Evolutionary conservation across 35 echinoderm and acorn worm genomes (phyloP), one percentile per base, ranked within the genome.

Genomic region (Hemicentrotus pulcherrimus): DNA sequence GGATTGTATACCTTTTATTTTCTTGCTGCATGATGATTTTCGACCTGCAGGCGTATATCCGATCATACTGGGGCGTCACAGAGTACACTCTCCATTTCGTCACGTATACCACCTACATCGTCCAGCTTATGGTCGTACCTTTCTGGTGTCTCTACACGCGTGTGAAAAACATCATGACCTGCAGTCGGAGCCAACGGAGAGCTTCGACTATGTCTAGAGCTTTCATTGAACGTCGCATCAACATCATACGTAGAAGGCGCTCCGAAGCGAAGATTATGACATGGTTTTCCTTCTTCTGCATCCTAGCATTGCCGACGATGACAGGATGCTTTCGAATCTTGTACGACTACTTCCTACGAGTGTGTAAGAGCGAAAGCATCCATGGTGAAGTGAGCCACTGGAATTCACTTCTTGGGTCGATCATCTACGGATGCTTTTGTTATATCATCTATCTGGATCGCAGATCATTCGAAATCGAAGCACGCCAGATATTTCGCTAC

Each of bases 361-460:
- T 41, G 7, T 90, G 88, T 90, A 47, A 85, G 22, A 50, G 9
- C 32, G 33, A 3, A 0, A 47, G 46, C 22, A 6, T 31, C 60
- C 92, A 96, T 35, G 92, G 55, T 35, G 85, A 94, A n/a, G 47
- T 96, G 4, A 90, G 95, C 55, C 95, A 88, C 92, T 96, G 95
- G 95, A 32, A 33, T 32, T 92, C 95, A 46, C 14, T 96, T 5
- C 61, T 94, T 9, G 92, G 91, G 18, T 96, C 86, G 30, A 9
- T 94, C 32, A 46, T 86, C 22, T 96, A 96, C 78, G 95, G 95
- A 2, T 87, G 48, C 6, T 96, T 96, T 59, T 96, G 95, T 59
- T 96, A 86, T 61, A 92, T 96, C 70, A 59, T 96, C 28, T 96
- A 96, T 86, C 33, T 87, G 47, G 13, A 94, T 8, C 91, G 95